Percentiles rank a stretch among this genome's conserved stretches.
Evolutionary conservation across 2,113 vertebrate species (phyloP).

Genomic region (Furnarius figulus): DNA sequence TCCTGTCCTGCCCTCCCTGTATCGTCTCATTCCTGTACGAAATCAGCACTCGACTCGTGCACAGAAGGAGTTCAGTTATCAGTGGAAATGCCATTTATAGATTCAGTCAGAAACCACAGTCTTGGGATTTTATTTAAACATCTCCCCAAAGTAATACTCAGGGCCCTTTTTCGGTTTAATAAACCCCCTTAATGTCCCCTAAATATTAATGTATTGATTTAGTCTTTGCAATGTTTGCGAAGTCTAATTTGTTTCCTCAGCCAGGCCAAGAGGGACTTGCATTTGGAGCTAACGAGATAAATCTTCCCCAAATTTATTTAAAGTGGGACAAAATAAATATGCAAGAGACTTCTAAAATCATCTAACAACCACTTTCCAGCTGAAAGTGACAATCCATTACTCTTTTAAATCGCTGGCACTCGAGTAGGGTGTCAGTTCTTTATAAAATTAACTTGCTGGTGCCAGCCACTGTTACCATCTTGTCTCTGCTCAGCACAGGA

Average conservation of each 20-base stretch:
- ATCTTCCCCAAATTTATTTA: slow-evolving; percentile 73
- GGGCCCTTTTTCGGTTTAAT: slow-evolving; percentile 67
- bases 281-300: slow-evolving; percentile 75
- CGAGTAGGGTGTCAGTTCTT: slow-evolving; percentile 18
- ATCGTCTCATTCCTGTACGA: rapidly evolving
- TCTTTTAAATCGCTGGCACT: slow-evolving; percentile 62
- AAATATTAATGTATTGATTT: slow-evolving; percentile 78
- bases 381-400: slow-evolving; percentile 71
- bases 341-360: slow-evolving; percentile 68
- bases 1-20: not conserved
- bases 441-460: slow-evolving; percentile 59
- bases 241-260: slow-evolving; percentile 77
- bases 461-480: slow-evolving; percentile 43
- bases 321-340: slow-evolving; percentile 77
- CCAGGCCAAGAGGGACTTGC: slow-evolving; percentile 68
- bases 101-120: slow-evolving; percentile 26
- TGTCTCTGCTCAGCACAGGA: not conserved
- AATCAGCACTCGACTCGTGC: rapidly evolving
- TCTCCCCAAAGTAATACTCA: slow-evolving; percentile 58
- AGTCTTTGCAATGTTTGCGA: slow-evolving; percentile 69
- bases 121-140: slow-evolving; percentile 57
- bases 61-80: not conserved
- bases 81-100: slow-evolving; percentile 15
- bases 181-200: slow-evolving; percentile 70
- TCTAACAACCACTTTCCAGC: slow-evolving; percentile 60